Base-by-base conservation (phyloP, 2,888 invertebrate species). In the Agonopterix arenella region DNA sequence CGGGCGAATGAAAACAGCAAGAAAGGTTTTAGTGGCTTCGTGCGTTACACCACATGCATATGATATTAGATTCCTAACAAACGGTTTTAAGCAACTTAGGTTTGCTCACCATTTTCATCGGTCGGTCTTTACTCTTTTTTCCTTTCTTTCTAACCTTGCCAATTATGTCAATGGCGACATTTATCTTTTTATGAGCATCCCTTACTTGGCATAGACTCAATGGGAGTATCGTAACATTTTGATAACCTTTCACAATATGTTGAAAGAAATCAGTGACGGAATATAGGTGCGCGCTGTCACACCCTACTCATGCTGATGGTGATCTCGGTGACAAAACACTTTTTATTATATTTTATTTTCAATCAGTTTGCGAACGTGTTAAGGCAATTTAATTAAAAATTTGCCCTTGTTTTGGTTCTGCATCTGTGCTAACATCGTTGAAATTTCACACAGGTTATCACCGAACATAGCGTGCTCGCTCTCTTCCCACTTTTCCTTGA, bases 301-400 rank as follows among this genome's bases (percentile, higher is more conserved):
- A 81, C 81, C 82, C 80, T 73, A 62, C 76, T 83, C 82, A 78
- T 64, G 9, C 5, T 28, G 28, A 28, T 28, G 59, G 60, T 65
- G 64, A 65, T 59, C 67, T 68, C 67, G 66, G 69, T 70, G 67
- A 70, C 60, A 60, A 62, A 62, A 48, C 45, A 46, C 45, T 50
- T 50, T 47, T 48, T 51, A 43, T 44, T 44, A 47, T 49, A 49
- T 56, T 55, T 53, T 53, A 56, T 56, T 53, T 50, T 55, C 56
- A 56, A 52, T 59, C 52, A 50, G 57, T 50, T 54, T 52, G 58
- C 53, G 54, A 63, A 57, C 60, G 47, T 52, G 60, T 57, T 53
- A 55, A 45, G 13, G 45, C 57, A 60, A 61, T 64, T 63, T 67
- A 68, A 71, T 70, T 71, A 65, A 62, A 62, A 69, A 62, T 60